Conservation (phyloP, 2,797 vertebrate genomes). For the Pipistrellus kuhlii region DNA sequence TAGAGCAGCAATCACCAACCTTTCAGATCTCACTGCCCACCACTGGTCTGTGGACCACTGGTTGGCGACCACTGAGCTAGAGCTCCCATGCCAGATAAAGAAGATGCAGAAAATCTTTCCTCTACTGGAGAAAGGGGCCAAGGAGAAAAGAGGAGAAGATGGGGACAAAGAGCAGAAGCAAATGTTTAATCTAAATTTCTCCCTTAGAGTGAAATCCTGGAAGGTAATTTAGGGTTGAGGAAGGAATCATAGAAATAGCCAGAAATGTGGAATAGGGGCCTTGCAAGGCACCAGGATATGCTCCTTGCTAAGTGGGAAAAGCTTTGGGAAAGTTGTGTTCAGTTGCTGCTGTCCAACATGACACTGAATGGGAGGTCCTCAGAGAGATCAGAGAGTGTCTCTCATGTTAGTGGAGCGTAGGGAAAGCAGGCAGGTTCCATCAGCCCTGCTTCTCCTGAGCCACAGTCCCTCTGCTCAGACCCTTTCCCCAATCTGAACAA, state of each 20-base stretch:
- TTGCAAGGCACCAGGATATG: background rate
- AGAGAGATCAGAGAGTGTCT: background rate
- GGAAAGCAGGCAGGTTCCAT: background rate
- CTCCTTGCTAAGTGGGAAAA: background rate
- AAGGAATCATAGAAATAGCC: background rate
- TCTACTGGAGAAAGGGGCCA: background rate
- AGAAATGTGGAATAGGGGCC: background rate
- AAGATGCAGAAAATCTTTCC: slow-evolving; percentile 14
- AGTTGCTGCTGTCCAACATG: background rate
- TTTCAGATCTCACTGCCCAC: too few species aligned
- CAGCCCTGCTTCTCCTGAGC: background rate
- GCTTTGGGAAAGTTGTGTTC: background rate
- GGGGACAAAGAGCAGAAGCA: background rate
- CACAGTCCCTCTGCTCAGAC: background rate
- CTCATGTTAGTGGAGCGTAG: background rate
- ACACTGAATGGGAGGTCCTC: background rate
- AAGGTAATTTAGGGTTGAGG: background rate
- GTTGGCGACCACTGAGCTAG: background rate
- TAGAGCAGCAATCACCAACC: background rate
- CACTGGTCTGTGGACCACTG: too few species aligned
- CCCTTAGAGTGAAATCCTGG: background rate
- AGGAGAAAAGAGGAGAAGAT: background rate
- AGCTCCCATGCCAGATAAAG: background rate
- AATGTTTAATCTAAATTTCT: slow-evolving; percentile 13
- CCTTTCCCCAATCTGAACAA: background rate